Percentiles rank a stretch among this genome's conserved stretches.
Evolutionary conservation across 2,888 invertebrate species (phyloP).

Genomic region (Drepanosiphum platanoidis): DNA sequence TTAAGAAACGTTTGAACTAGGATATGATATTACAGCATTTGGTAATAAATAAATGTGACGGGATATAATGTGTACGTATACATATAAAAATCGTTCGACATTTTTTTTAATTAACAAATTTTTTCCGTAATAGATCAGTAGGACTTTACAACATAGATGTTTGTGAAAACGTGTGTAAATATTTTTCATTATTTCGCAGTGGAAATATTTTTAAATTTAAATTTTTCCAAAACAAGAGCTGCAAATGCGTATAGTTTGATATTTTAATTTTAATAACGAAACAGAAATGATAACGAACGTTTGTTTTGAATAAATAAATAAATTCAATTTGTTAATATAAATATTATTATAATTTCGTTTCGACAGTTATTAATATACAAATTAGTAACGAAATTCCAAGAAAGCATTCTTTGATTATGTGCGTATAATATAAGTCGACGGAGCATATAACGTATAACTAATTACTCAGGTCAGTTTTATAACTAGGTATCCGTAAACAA

Average conservation of each 20-base stretch:
- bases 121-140: not conserved
- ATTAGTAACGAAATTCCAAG: too few relatives aligned
- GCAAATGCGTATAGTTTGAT: not conserved
- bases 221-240: not conserved
- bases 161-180: not conserved
- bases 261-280: not conserved
- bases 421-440: too few relatives aligned
- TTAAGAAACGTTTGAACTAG: too few relatives aligned
- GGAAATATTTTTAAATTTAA: not conserved
- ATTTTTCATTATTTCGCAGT: not conserved
- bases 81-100: not conserved
- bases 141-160: not conserved
- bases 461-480: too few relatives aligned
- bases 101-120: not conserved
- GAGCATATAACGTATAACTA: too few relatives aligned
- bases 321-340: not conserved
- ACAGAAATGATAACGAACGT: too few relatives aligned
- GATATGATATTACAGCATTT: too few relatives aligned
- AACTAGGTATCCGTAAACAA: too few relatives aligned
- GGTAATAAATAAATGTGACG: not conserved
- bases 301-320: not conserved
- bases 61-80: too few relatives aligned
- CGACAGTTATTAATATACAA: too few relatives aligned
- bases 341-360: not conserved
- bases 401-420: too few relatives aligned